Evolutionary conservation across 2,888 invertebrate genomes (phyloP), one percentile per base, ranked within the genome.

Genomic region (Lumbricus terrestris): DNA sequence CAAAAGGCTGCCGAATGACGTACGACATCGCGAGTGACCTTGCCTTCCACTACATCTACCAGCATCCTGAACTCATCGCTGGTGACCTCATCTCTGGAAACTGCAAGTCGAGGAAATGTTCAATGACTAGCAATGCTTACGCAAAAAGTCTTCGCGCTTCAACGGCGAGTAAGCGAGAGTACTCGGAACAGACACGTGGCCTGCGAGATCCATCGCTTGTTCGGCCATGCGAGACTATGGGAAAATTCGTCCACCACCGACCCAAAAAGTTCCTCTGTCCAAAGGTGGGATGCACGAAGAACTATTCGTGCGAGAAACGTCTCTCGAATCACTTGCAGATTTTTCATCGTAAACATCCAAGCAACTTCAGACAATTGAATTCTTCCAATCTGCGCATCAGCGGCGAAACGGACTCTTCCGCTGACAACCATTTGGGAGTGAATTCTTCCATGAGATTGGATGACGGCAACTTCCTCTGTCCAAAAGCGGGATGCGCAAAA

Each of bases 101-200:
- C 34, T 35, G 85, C 29, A 85, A 37, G 85, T 85, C 85, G 20
- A 16, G 85, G 35, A 85, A 37, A 34, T 85, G 85, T 35, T 15
- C n/a, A 18, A 35, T 37, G 3, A 37, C 37, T 35, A 3, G 85
- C 37, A 85, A 85, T 85, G 85, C 35, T 34, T 85, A 85, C 37
- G 85, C 85, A 85, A 85, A 85, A 35, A 35, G 85, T 85, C 85
- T 85, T 85, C 85, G 85, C n/a, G 34, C 85, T 18, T 85, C 85
- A 35, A 85, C 85, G 33, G 85, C 85, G 16, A 85, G 85, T 16
- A 85, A 85, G 37, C 85, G 85, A 35, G 85, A 85, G 37, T 85
- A 85, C 37, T 85, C 85, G n/a, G 85, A 85, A 34, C 85, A 85
- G 85, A 85, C 85, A 35, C 85, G 85, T 35, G 85, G 85, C 85